phyloP scores from a whole-genome alignment of 2,797 vertebrate genomes.

The Cichlasoma orientale region DNA sequence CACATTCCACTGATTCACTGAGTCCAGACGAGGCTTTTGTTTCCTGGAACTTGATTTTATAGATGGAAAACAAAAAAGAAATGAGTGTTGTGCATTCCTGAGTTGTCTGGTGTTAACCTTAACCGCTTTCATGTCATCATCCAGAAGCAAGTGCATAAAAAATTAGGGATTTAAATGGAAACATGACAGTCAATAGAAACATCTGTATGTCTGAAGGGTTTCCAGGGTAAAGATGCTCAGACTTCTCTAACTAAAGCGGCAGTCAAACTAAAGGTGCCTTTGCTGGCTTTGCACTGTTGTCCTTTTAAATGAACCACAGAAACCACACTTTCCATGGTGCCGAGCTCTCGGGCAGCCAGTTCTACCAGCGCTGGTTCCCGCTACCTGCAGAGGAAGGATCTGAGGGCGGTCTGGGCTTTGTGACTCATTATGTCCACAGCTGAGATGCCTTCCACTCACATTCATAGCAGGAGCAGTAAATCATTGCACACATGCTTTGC shows the following conservation, averaged over 20 bases:
- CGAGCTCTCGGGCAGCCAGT: constrained; percentile 45
- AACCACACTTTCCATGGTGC: constrained; percentile 69
- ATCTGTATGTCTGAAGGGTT: constrained; percentile 1
- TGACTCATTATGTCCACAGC: constrained; percentile 73
- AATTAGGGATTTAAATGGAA: constrained; percentile 19
- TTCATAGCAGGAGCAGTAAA: constrained; percentile 60
- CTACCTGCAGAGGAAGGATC: constrained; percentile 64
- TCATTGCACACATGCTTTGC: constrained; percentile 46
- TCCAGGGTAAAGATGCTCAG: constrained; percentile 31
- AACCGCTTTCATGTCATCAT: background rate
- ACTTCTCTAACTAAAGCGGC: constrained; percentile 32
- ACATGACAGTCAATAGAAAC: background rate
- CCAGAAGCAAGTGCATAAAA: constrained; percentile 11
- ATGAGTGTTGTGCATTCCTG: constrained; percentile 23
- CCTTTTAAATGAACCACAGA: constrained; percentile 66
- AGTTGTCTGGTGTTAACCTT: constrained; percentile 46
- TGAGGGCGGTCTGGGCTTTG: constrained; percentile 46
- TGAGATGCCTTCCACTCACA: constrained; percentile 66
- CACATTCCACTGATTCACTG: constrained; percentile 42
- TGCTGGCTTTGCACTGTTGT: constrained; percentile 58
- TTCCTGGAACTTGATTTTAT: constrained; percentile 58
- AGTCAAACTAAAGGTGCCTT: constrained; percentile 62
- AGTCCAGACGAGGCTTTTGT: constrained; percentile 43
- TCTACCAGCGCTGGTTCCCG: constrained; percentile 22
- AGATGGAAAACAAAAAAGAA: constrained; percentile 44